Conservation (phyloP, 2,797 vertebrate genomes). For the Lophotriccus pileatus region DNA sequence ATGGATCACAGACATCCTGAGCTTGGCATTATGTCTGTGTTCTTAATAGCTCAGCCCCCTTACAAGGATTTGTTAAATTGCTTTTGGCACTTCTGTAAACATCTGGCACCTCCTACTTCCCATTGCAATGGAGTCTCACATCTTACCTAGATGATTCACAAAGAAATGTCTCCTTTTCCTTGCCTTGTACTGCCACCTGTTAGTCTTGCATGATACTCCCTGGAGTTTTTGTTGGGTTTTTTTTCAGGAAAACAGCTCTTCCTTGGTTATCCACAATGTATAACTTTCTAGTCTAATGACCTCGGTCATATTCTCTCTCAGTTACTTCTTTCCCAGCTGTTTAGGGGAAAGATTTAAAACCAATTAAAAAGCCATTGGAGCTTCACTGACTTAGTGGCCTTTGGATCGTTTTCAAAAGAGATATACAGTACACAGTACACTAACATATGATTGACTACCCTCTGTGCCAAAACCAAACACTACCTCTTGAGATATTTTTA, state of each 20-base stretch:
- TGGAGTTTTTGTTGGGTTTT: neutral
- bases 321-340: neutral
- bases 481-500: neutral
- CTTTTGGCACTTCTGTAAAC: neutral
- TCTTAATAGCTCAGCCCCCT: neutral
- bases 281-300: neutral
- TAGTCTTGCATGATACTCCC: neutral
- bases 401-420: neutral
- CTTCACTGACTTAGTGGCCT: neutral
- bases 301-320: neutral
- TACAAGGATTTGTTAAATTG: neutral
- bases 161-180: neutral
- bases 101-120: neutral
- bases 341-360: neutral
- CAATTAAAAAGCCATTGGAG: neutral
- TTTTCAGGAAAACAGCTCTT: neutral
- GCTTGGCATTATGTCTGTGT: neutral
- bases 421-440: fast-evolving
- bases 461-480: neutral
- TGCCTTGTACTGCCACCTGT: neutral
- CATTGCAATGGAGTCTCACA: neutral
- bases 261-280: neutral
- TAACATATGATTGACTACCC: neutral
- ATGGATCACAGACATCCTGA: neutral
- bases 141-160: neutral